Evolutionary conservation across 2,113 vertebrate species (phyloP).

Genomic region (Mobula hypostoma): DNA sequence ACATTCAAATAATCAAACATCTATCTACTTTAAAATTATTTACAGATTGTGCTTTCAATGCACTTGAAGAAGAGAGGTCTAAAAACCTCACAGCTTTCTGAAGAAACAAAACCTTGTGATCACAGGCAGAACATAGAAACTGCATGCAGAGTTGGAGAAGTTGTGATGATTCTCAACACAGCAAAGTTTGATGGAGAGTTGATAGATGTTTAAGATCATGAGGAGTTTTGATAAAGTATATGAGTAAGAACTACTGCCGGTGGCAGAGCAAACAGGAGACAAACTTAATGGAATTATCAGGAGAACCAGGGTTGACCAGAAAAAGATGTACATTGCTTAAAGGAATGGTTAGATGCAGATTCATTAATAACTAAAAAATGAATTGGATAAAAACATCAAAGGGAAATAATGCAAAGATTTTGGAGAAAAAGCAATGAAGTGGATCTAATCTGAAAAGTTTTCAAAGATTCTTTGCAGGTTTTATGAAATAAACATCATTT

Average conservation of each 20-base stretch:
- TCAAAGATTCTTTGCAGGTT: not conserved
- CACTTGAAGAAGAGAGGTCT: too few species aligned
- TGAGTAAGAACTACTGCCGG: not conserved
- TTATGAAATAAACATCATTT: not conserved
- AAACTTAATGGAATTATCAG: not conserved
- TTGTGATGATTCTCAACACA: not conserved
- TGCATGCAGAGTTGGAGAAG: not conserved
- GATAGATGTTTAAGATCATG: not conserved
- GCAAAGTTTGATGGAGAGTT: not conserved
- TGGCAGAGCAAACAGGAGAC: not conserved
- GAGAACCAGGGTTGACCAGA: not conserved
- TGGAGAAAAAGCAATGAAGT: not conserved
- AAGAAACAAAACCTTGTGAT: too few species aligned
- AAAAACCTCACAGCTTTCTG: too few species aligned
- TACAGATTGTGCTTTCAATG: too few species aligned
- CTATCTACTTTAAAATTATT: too few species aligned
- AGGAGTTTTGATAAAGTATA: not conserved
- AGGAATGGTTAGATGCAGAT: not conserved
- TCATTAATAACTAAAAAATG: not conserved
- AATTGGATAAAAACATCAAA: not conserved
- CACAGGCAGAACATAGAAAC: too few species aligned
- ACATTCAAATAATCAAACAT: too few species aligned
- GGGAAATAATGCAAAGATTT: not conserved
- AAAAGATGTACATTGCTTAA: not conserved
- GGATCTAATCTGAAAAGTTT: not conserved